Evolutionary conservation across 1,140 invertebrate species (phyloP), one percentile per base, ranked within the genome.

Genomic region (Armadillidium nasatum): DNA sequence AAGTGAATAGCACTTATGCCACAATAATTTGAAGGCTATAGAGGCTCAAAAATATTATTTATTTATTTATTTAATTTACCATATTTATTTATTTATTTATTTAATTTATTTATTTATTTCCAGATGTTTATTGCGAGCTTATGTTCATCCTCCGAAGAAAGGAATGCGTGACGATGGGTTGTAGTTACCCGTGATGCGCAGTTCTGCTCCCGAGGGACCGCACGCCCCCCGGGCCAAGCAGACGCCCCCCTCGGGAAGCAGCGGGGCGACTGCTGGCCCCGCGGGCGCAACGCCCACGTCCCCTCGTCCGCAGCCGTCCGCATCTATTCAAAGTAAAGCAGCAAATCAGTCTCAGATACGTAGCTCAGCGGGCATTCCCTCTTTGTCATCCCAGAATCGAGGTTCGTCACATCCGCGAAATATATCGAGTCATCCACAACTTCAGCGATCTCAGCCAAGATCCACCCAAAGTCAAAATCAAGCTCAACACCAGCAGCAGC

Each of bases 401-500:
- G 33, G 19, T 50, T 44, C 45, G 67, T 44, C 23, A 9, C 46
- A 43, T 7, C 44, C 43, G 7, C 15, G 69, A 23, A 43, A 23
- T 13, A 13, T 23, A 23, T 44, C 22, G 7, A 23, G 69, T 6
- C 69, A 71, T n/a, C 22, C 69, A 13, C 69, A 78, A 68, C 69
- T 75, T 10, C 73, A 75, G 73, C 23, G 33, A 7, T 68, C 70
- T 11, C 73, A 72, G 19, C 73, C 71, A 44, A 33, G 44, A 13
- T 43, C 71, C 19, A 46, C 70, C 10, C 72, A 73, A 21, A 50
- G 44, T 10, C 69, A 60, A 71, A 69, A 22, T 11, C 71, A 75
- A 54, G 33, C 54, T 21, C 46, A 19, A 23, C 76, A 77, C 0
- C 66, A 83, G 82, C 84, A 81, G 86, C 85, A 86, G 87, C 10